Base-by-base conservation (phyloP, 1,140 invertebrate genomes). In the Mya arenaria region DNA sequence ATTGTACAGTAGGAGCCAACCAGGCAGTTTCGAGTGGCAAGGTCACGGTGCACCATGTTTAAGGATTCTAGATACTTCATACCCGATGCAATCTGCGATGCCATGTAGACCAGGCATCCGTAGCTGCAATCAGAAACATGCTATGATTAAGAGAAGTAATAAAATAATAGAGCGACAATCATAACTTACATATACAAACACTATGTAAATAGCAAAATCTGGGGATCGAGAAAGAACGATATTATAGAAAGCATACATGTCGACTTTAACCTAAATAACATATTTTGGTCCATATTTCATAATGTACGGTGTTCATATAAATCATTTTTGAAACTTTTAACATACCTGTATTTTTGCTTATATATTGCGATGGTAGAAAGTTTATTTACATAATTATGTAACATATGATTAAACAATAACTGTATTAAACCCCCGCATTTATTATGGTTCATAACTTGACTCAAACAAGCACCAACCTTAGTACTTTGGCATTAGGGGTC, bases 31-130 rank as follows among this genome's bases (percentile, higher is more conserved):
- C 97, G 68, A 0, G 96, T 95, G 41, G 96, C 95, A 69, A 96
- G 93, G 92, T 96, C 96, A 81, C 95, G 93, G 92, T 97, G 96
- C 52, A 97, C 95, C 90, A 96, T 95, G 91, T 96, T 96, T 85
- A 96, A 93, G 30, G 95, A 95, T 92, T 97, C 96, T 89, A 97
- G 94, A 92, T 96, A 96, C 92, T 96, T 96, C 97, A 97, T 97
- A 17, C 96, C 97, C 25, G 96, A 96, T 0, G 97, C 95, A 85
- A 97, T 96, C 92, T 97, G 97, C 56, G 96, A 94, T 25, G 96
- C 96, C 90, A 97, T 95, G 92, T 96, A 96, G 79, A 97, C 94
- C 83, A 96, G 94, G 92, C 95, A 95, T 66, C 95, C 95, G 90
- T 96, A 96, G 91, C 96, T 97, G 93, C 37, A 94, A 93, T 52